These are phyloP conservation scores for Aleiodes alternator DNA, from an alignment of 2,888 invertebrate genomes.

Conservation along the genomic window DNA sequence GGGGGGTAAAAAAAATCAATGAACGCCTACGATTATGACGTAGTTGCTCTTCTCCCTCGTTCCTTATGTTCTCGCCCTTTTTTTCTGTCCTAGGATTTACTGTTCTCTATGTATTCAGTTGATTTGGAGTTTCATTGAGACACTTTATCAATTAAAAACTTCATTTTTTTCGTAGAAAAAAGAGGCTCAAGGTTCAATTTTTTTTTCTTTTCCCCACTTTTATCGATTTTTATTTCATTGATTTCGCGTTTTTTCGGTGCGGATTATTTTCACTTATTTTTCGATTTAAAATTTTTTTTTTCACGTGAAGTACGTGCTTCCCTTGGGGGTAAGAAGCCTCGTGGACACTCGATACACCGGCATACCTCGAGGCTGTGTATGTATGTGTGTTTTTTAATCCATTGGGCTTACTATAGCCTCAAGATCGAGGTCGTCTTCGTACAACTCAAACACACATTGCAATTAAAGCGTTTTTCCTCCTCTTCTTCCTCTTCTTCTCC, in stretches of 20 bases:
- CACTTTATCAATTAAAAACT: too few species aligned
- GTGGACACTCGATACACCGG: conserved; percentile 43
- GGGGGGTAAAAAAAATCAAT: conserved; percentile 63
- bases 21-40: conserved; percentile 29
- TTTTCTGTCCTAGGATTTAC: too few species aligned
- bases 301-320: conserved; percentile 2
- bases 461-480: conserved; percentile 3
- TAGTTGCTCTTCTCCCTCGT: conserved; percentile 16
- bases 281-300: background rate
- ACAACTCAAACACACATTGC: conserved; percentile 42
- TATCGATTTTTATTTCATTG: too few species aligned
- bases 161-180: background rate
- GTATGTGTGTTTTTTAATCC: conserved; percentile 5
- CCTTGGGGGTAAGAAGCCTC: conserved; percentile 52
- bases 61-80: conserved; percentile 42
- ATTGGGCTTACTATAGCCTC: conserved; percentile 50
- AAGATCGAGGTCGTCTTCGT: conserved; percentile 56
- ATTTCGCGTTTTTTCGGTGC: too few species aligned
- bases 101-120: conserved; percentile 39
- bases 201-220: too few species aligned
- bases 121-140: conserved; percentile 22
- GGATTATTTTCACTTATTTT: background rate
- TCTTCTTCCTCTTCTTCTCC: background rate
- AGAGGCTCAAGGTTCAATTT: too few species aligned
- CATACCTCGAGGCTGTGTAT: conserved; percentile 51